These are phyloP conservation scores for Gobiocypris rarus DNA, from an alignment of 2,113 vertebrate species.

Conservation along the genomic window DNA sequence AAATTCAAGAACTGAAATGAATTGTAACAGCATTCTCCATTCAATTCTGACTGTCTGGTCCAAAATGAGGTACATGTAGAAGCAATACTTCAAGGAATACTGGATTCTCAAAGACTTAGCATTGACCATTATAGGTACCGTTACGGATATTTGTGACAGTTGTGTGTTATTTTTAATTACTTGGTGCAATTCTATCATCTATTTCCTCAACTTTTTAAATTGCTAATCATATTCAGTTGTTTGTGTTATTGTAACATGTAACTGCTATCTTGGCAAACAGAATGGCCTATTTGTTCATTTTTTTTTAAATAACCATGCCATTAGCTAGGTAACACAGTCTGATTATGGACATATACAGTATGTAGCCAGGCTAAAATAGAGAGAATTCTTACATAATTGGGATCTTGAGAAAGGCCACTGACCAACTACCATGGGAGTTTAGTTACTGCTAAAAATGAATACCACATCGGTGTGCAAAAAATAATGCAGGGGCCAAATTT, in stretches of 20 bases:
- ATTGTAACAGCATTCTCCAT: not conserved
- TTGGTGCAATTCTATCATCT: not conserved
- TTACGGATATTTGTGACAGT: not conserved
- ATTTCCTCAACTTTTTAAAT: not conserved
- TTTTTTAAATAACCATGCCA: not conserved
- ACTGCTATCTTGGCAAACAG: not conserved
- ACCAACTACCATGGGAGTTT: conserved; percentile 23
- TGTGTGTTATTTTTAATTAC: not conserved
- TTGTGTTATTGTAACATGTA: not conserved
- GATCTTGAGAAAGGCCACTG: conserved; percentile 21
- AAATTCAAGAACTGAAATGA: not conserved
- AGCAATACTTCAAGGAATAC: too few relatives aligned
- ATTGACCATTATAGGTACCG: not conserved
- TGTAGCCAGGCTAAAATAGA: conserved; percentile 9
- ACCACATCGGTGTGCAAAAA: conserved; percentile 33
- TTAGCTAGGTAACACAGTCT: not conserved
- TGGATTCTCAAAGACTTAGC: not conserved
- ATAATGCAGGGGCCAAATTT: conserved; percentile 29
- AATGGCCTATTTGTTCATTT: not conserved
- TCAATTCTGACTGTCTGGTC: not conserved
- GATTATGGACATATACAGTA: not conserved
- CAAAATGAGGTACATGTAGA: not conserved
- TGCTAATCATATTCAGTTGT: not conserved
- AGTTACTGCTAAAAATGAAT: conserved; percentile 36
- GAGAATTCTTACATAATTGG: conserved; percentile 17